Percentiles rank a stretch among this genome's conserved stretches.
These are phyloP conservation scores for Callorhinus ursinus DNA, from an alignment of 2,113 vertebrate species.

Conservation along the genomic window DNA sequence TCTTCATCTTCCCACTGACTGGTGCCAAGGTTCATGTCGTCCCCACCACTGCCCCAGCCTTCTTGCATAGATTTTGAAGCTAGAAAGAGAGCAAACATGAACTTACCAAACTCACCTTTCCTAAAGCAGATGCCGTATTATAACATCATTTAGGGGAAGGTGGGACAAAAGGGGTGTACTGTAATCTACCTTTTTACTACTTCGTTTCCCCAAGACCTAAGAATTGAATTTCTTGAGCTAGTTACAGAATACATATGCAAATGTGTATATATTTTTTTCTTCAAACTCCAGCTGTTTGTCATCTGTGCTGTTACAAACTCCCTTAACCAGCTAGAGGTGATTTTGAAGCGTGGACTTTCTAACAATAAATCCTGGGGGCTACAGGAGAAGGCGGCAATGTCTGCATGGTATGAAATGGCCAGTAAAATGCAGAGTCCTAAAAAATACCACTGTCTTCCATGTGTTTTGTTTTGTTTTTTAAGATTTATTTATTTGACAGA, in stretches of 20 bases:
- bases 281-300: background rate
- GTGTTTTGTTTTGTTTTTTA: no score
- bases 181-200: background rate
- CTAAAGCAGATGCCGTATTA: accelerated
- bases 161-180: accelerated
- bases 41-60: constrained; percentile 95
- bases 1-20: constrained; percentile 96
- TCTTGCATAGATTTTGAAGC: constrained; percentile 99
- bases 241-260: accelerated
- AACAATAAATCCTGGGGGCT: background rate
- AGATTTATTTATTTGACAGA: no score
- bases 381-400: background rate
- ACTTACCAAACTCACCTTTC: background rate
- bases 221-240: background rate
- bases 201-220: background rate
- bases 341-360: background rate
- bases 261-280: accelerated
- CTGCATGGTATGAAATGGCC: background rate
- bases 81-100: constrained; percentile 78
- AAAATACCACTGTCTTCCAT: background rate
- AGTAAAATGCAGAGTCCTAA: background rate
- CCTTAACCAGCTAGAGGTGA: background rate
- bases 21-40: constrained; percentile 91
- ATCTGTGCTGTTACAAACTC: background rate
- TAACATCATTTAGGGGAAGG: background rate